A percentile compares a stretch with the other conserved stretches of the same genome.
phyloP scores from a whole-genome alignment of 2,888 invertebrate species.

The Heliconius cydno region DNA sequence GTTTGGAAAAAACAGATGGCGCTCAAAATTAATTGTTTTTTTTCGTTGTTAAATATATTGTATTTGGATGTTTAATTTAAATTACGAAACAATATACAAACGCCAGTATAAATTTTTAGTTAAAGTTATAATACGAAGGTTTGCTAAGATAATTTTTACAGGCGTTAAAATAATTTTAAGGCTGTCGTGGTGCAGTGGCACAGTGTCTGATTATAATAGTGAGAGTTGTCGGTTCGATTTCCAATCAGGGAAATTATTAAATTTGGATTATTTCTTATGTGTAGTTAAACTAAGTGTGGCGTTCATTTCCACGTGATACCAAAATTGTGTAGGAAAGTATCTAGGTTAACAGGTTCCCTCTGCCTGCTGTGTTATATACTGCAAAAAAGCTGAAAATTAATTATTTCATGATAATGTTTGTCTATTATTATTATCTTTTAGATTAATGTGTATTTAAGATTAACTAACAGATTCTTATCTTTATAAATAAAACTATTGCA shows the following conservation, averaged over 20 bases:
- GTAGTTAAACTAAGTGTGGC: no score
- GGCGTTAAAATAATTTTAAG: not conserved
- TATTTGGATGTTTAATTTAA: not conserved
- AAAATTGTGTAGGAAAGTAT: no score
- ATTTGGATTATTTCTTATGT: not conserved
- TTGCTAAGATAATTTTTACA: not conserved
- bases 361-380: no score
- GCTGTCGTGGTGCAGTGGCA: not conserved
- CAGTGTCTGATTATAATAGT: not conserved
- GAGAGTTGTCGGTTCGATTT: not conserved
- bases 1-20: slow-evolving; percentile 56
- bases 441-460: no score
- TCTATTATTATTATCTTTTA: no score
- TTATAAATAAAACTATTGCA: no score
- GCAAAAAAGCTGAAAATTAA: no score
- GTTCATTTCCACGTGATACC: no score
- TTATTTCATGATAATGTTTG: no score
- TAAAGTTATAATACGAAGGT: not conserved
- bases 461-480: no score
- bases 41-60: not conserved
- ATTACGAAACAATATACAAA: not conserved
- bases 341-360: no score
- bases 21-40: slow-evolving; percentile 23
- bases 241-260: not conserved
- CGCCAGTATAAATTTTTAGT: not conserved